These are phyloP conservation scores for Eriocheir sinensis DNA, from an alignment of 1,140 invertebrate species.

Conservation along the genomic window DNA sequence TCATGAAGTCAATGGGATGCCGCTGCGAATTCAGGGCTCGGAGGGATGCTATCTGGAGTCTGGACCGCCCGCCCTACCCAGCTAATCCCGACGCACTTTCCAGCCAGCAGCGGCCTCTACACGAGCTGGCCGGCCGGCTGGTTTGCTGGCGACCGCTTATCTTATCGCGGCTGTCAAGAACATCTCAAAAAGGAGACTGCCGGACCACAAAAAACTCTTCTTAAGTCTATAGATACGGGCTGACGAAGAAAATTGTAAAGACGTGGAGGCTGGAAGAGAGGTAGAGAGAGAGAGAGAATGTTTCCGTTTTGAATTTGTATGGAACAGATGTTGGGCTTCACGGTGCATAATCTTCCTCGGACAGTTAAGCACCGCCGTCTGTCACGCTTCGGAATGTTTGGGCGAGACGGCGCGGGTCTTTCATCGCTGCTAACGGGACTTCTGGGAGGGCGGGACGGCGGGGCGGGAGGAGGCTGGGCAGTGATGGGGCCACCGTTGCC, in stretches of 20 bases:
- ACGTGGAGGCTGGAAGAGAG: neutral
- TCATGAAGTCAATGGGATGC: neutral
- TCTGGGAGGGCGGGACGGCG: neutral
- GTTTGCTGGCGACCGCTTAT: neutral
- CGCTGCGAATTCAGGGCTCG: conserved; percentile 8
- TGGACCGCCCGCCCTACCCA: neutral
- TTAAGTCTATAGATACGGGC: conserved; percentile 4
- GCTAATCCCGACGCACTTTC: neutral
- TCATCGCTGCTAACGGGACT: neutral
- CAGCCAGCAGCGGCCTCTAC: neutral
- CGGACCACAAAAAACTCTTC: neutral
- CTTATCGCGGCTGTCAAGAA: neutral
- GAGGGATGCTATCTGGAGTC: conserved; percentile 9
- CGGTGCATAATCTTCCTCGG: neutral
- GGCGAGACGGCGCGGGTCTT: neutral
- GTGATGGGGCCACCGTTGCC: no score
- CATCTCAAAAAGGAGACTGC: neutral
- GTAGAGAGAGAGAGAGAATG: neutral
- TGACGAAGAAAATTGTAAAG: conserved; percentile 9
- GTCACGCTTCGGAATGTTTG: neutral
- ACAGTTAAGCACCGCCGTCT: neutral
- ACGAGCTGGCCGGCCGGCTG: neutral
- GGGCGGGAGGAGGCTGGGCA: neutral
- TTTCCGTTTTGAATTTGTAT: neutral
- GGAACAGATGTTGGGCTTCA: neutral